These are phyloP conservation scores for Rhaphigaster nebulosa DNA, from an alignment of 2,888 invertebrate genomes.

Conservation along the genomic window DNA sequence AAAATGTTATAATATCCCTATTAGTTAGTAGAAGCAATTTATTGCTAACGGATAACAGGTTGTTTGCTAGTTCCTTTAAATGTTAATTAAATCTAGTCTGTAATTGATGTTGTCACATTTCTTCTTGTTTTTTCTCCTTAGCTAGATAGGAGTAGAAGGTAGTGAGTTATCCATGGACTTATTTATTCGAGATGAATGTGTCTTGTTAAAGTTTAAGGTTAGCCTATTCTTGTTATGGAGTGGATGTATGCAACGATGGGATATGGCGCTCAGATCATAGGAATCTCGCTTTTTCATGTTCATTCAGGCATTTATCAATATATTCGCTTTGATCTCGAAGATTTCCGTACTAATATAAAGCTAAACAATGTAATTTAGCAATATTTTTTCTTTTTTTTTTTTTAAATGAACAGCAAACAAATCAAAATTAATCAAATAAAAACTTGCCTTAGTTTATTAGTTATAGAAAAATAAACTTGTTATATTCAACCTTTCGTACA, in stretches of 20 bases:
- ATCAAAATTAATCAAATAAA: too few species aligned
- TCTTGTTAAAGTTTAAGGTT: slow-evolving; percentile 38
- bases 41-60: neutral
- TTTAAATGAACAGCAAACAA: too few species aligned
- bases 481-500: too few species aligned
- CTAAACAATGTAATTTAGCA: too few species aligned
- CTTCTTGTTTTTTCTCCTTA: neutral
- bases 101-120: slow-evolving; percentile 44
- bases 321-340: neutral
- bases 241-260: neutral
- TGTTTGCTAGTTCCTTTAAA: neutral
- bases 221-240: neutral
- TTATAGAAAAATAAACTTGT: too few species aligned
- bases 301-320: neutral
- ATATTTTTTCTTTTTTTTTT: too few species aligned
- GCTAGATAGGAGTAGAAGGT: neutral
- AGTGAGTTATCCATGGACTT: slow-evolving; percentile 33
- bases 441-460: too few species aligned
- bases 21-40: neutral
- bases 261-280: neutral
- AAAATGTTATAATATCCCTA: neutral
- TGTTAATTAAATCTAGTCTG: slow-evolving; percentile 32
- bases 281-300: neutral
- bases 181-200: slow-evolving; percentile 25
- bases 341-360: neutral